Evolutionary conservation across 2,113 vertebrate species (phyloP).

Genomic region (Dicaeum eximium): DNA sequence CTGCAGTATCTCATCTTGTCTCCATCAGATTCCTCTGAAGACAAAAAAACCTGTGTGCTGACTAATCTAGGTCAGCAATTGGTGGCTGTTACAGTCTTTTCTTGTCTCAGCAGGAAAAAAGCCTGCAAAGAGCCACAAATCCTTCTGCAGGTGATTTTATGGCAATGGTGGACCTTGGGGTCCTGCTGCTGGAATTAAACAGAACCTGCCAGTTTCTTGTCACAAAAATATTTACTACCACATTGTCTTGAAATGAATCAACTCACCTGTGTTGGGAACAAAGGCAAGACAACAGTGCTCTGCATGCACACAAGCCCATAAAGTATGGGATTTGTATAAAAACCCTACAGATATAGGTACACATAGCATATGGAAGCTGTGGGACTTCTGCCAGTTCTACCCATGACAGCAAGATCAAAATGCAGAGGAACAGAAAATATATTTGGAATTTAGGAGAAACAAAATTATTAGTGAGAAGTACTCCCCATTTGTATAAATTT

Average conservation of each 20-base stretch:
- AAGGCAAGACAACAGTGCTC: background rate
- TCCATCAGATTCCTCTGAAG: background rate
- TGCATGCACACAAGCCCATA: background rate
- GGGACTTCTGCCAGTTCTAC: background rate
- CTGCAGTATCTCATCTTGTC: background rate
- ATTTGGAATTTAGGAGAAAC: background rate
- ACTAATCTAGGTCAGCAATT: background rate
- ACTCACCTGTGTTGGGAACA: background rate
- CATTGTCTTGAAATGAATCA: background rate
- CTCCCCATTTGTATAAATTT: background rate
- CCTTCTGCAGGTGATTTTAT: background rate
- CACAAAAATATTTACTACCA: background rate
- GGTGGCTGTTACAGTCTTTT: background rate
- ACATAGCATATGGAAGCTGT: background rate
- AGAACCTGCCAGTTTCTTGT: background rate
- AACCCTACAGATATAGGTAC: background rate
- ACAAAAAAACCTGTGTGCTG: background rate
- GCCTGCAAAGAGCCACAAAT: fast-evolving
- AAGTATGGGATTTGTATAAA: background rate
- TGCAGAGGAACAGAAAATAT: background rate
- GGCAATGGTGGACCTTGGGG: background rate
- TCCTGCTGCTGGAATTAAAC: background rate
- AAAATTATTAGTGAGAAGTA: background rate
- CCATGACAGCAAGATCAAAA: background rate
- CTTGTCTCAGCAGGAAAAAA: background rate